Base-by-base conservation (phyloP, 2,888 invertebrate species). In the Drosophila robusta region DNA sequence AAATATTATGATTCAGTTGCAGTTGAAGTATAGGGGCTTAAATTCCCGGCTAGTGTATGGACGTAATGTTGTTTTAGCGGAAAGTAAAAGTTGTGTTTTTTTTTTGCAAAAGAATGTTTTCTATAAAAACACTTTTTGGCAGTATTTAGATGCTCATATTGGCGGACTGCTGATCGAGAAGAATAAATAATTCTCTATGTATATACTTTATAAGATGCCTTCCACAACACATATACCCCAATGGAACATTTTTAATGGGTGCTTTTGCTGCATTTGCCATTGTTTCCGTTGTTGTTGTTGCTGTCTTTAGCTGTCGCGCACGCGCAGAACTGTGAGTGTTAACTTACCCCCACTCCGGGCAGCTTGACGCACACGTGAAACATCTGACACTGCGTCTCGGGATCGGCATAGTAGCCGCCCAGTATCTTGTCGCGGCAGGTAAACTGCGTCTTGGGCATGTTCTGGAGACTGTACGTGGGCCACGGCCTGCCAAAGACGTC, bases 331-430 rank as follows among this genome's bases (percentile, higher is more conserved):
- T 29, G 8, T 29, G 9, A 29, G 29, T 9, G 29, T 29, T 9
- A 34, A 34, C 93, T 93, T 92, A 94, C 93, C 87, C 95, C 95
- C 49, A 95, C 94, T 78, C 97, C 97, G 38, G 96, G 95, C 41
- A 96, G 95, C 89, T 96, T 95, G 74, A 97, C 97, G 91, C 97
- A 97, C 67, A 97, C 96, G 91, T 97, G 97, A 93, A 97, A 97
- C 93, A 97, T 96, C 91, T 97, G 97, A 92, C 97, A 97, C 90
- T 96, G 95, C 32, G 97, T 95, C 91, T 97, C 96, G 3, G 95
- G 94, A 92, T 97, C 97, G 38, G 97, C 97, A 91, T 97, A 97
- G 92, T 97, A 97, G 42, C 97, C 97, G 72, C 97, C 97, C 57
- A 97, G 94, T 89, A 97, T 96, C 91, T 97, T 96, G 80, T 95